These are phyloP conservation scores for Chromoteleia sp. DNA, from an alignment of 2,888 invertebrate species.

Conservation along the genomic window DNA sequence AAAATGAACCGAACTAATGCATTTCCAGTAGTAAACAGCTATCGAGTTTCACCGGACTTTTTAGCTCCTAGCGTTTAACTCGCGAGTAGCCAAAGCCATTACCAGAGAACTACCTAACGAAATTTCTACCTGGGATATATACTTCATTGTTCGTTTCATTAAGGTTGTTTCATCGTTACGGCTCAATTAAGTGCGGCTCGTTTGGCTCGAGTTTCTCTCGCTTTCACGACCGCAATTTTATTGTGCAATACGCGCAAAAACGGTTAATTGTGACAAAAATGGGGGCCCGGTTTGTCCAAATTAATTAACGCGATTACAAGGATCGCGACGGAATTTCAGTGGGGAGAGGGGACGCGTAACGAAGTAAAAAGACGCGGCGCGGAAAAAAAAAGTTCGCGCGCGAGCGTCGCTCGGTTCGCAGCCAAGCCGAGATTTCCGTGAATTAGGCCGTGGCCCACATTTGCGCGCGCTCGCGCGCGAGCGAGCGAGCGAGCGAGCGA, in stretches of 20 bases:
- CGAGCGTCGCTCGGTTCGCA: conserved; percentile 57
- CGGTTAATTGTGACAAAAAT: not conserved
- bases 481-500: conserved; percentile 67
- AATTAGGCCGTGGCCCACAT: conserved; percentile 84
- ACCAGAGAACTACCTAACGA: too few relatives aligned
- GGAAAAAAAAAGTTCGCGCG: conserved; percentile 7
- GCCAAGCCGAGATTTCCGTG: conserved; percentile 77
- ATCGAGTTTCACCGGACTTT: too few relatives aligned
- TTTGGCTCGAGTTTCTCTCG: conserved; percentile 4
- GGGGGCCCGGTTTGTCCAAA: not conserved
- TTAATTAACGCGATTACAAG: conserved; percentile 6
- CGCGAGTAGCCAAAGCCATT: too few relatives aligned
- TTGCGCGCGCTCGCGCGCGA: conserved; percentile 72
- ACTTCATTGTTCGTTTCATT: conserved; percentile 2
- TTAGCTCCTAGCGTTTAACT: too few relatives aligned
- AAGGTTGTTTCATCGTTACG: too few relatives aligned
- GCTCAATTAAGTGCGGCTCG: not conserved
- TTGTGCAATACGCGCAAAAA: conserved; percentile 8
- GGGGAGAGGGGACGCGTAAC: too few relatives aligned
- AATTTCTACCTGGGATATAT: too few relatives aligned
- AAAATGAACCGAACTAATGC: too few relatives aligned
- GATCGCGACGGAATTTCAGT: not conserved
- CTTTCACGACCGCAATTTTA: conserved; percentile 8
- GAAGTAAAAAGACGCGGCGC: too few relatives aligned
- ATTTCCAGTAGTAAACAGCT: too few relatives aligned